A percentile compares a stretch with the other conserved stretches of the same genome.
Evolutionary conservation across 2,888 invertebrate species (phyloP).

Genomic region (Platynereis dumerilii): DNA sequence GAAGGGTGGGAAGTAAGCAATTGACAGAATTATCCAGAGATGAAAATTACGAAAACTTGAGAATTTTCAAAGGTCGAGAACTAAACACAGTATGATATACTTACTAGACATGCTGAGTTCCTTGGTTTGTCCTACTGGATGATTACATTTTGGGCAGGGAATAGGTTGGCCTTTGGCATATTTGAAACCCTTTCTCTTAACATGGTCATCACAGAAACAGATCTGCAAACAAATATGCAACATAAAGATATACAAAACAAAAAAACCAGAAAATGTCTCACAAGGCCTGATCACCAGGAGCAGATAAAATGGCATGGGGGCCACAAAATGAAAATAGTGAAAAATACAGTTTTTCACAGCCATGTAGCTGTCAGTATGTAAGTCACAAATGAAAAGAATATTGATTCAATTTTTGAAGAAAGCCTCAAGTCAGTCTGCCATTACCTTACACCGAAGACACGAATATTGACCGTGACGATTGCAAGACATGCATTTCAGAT

Average conservation of each 20-base stretch:
- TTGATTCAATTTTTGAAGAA: no score
- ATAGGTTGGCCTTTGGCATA: constrained; percentile 82
- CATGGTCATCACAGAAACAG: constrained; percentile 96
- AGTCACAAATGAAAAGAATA: no score
- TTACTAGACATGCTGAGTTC: constrained; percentile 95
- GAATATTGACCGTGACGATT: constrained; percentile 70
- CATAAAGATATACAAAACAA: not conserved
- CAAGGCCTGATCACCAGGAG: no score
- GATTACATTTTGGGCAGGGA: constrained; percentile 94
- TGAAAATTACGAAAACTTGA: no score
- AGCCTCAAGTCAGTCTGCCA: no score
- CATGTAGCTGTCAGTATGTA: no score
- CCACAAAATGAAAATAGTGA: no score
- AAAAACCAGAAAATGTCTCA: not conserved
- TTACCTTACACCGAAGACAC: constrained; percentile 86
- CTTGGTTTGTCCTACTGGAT: constrained; percentile 89
- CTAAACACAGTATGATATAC: constrained; percentile 60
- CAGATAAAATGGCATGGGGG: no score
- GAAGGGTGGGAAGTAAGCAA: no score
- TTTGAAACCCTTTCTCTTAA: constrained; percentile 87
- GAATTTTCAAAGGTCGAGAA: not conserved
- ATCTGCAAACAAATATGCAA: constrained; percentile 65
- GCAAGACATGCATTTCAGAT: constrained; percentile 80
- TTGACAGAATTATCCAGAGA: no score
- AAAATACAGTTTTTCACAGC: no score